These are phyloP conservation scores for Verasper variegatus DNA, from an alignment of 2,113 vertebrate species.

Conservation along the genomic window DNA sequence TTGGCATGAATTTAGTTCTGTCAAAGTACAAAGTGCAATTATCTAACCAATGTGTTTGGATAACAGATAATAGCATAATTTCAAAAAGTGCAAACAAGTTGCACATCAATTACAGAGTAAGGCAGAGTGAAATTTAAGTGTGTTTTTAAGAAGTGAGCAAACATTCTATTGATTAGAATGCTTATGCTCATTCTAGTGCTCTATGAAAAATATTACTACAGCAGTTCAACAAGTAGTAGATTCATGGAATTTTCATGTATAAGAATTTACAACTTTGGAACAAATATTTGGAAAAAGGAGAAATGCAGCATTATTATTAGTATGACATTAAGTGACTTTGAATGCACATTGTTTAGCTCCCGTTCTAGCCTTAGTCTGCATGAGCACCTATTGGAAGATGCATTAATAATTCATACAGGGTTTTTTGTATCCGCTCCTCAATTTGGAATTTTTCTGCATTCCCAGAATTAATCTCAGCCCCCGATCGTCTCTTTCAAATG, in stretches of 20 bases:
- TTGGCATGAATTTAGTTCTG: constrained; percentile 11
- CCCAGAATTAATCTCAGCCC: constrained; percentile 35
- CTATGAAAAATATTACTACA: constrained; percentile 5
- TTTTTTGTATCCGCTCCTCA: constrained; percentile 42
- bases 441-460: constrained; percentile 42
- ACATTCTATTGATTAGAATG: constrained; percentile 11
- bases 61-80: constrained; percentile 17
- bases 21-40: constrained; percentile 19
- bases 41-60: constrained; percentile 11
- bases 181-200: neutral
- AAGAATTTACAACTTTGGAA: neutral
- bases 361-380: neutral
- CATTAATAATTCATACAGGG: constrained; percentile 43
- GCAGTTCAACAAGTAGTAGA: neutral
- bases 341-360: neutral
- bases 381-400: constrained; percentile 41
- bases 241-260: neutral
- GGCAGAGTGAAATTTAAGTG: neutral
- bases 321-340: neutral
- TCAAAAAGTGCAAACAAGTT: neutral
- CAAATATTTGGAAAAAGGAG: neutral
- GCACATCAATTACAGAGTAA: neutral
- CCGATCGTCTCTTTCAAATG: constrained; percentile 32
- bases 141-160: constrained; percentile 9
- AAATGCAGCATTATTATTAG: neutral